Evolutionary conservation across 2,113 vertebrate species (phyloP).

Genomic region (Azemiops feae): DNA sequence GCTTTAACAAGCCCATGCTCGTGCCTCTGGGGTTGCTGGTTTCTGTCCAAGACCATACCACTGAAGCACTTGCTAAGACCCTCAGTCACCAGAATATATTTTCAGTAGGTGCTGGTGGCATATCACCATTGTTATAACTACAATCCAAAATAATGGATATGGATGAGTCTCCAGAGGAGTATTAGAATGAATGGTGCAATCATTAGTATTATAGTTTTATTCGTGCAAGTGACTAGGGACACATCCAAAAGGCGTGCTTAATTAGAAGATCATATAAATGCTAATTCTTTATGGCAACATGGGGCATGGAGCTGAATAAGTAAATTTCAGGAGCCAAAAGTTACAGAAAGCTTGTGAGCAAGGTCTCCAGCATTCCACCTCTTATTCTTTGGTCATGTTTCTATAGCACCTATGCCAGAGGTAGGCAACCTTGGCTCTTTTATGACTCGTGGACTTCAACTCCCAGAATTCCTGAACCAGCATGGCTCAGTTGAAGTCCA

Average conservation of each 20-base stretch:
- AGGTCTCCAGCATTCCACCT: not conserved
- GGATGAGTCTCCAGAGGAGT: constrained; percentile 21
- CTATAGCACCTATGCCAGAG: not conserved
- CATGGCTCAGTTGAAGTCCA: too few species aligned
- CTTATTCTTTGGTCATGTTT: not conserved
- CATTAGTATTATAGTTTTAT: constrained; percentile 28
- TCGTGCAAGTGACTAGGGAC: constrained; percentile 5
- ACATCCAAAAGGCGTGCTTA: constrained; percentile 19
- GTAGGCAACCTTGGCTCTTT: too few species aligned
- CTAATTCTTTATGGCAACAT: constrained; percentile 27
- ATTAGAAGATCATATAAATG: constrained; percentile 31
- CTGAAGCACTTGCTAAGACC: not conserved
- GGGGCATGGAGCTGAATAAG: constrained; percentile 5
- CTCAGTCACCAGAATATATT: not conserved
- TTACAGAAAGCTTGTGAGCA: not conserved
- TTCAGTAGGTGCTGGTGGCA: not conserved
- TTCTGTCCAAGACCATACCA: not conserved
- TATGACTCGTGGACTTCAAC: too few species aligned
- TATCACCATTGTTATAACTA: not conserved
- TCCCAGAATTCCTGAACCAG: too few species aligned
- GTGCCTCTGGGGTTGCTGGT: not conserved
- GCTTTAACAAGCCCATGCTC: not conserved
- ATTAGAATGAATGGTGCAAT: constrained; percentile 14
- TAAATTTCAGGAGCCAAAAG: not conserved
- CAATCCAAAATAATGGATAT: constrained; percentile 14